A percentile compares a stretch with the other conserved stretches of the same genome.
phyloP scores from a whole-genome alignment of 1,140 invertebrate species.

The Lepidurus arcticus region DNA sequence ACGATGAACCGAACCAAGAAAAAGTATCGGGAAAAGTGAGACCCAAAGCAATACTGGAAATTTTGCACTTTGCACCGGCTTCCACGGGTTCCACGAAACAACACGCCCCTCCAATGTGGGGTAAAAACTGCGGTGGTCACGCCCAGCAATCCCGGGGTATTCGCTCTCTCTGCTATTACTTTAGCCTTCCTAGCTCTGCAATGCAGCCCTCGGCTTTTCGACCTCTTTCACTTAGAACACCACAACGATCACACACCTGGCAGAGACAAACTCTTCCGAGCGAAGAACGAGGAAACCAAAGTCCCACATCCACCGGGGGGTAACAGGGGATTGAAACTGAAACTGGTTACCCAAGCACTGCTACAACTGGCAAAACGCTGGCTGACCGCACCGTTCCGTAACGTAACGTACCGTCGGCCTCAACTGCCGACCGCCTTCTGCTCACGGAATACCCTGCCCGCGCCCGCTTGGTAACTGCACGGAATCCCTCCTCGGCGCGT shows the following conservation, averaged over 20 bases:
- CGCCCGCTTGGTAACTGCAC: background rate
- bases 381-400: background rate
- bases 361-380: background rate
- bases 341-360: background rate
- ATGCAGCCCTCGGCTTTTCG: too few species aligned
- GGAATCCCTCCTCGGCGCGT: conserved; percentile 11
- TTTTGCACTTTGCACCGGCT: too few species aligned
- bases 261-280: conserved; percentile 2
- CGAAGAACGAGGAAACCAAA: background rate
- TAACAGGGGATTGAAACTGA: too few species aligned
- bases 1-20: background rate
- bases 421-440: background rate
- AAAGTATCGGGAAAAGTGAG: background rate
- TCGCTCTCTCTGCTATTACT: too few species aligned
- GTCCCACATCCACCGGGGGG: too few species aligned
- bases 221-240: too few species aligned
- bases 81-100: too few species aligned
- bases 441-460: background rate
- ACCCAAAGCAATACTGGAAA: too few species aligned
- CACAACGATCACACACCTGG: background rate
- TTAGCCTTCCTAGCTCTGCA: too few species aligned
- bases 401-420: background rate
- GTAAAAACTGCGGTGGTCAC: too few species aligned
- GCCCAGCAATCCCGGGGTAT: too few species aligned
- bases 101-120: too few species aligned